A percentile compares a stretch with the other conserved stretches of the same genome.
phyloP scores from a whole-genome alignment of 2,888 invertebrate species.

The Isotomurus palustris region DNA sequence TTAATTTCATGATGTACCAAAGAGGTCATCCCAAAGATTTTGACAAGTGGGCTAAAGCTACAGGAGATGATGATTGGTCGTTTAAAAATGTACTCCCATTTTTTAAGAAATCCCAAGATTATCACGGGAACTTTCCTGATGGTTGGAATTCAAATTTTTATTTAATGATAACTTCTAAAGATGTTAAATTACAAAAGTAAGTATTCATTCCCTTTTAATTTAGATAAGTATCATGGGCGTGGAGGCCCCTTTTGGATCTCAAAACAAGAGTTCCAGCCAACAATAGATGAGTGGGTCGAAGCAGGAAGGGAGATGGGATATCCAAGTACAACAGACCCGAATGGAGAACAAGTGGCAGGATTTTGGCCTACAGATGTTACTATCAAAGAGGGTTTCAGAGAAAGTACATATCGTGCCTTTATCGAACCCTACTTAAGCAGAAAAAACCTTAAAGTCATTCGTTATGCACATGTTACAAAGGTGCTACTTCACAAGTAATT shows the following conservation, averaged over 20 bases:
- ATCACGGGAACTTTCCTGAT: not conserved
- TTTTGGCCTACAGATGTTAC: not conserved
- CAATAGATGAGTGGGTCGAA: not conserved
- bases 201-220: too few relatives aligned
- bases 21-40: not conserved
- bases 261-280: not conserved
- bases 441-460: not conserved
- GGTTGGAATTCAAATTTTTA: not conserved
- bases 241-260: not conserved
- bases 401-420: not conserved
- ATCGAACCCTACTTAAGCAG: not conserved
- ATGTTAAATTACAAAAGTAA: not conserved
- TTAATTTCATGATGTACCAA: slow-evolving; percentile 5
- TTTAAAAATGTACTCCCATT: slow-evolving; percentile 4
- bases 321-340: not conserved
- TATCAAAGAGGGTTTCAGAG: not conserved
- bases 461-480: not conserved
- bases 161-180: not conserved
- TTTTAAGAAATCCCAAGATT: slow-evolving; percentile 6
- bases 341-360: not conserved
- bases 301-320: slow-evolving; percentile 7
- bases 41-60: not conserved
- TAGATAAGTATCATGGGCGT: not conserved
- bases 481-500: not conserved
- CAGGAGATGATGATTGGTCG: slow-evolving; percentile 4